Evolutionary conservation across 2,888 invertebrate genomes (phyloP).

Genomic region (Ryuthela nishihirai): DNA sequence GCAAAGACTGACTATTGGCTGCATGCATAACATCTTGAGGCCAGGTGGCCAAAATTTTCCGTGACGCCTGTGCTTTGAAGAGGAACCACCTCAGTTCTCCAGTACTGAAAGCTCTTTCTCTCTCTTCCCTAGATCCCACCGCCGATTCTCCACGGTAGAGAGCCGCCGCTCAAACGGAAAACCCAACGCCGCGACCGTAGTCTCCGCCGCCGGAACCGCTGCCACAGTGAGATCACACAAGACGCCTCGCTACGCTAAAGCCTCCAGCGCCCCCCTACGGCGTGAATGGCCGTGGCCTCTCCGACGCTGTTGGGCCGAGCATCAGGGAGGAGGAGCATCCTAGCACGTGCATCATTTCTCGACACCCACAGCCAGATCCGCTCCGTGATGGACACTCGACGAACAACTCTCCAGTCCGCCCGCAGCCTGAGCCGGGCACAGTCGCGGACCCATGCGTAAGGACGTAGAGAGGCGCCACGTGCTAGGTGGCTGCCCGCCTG

Average conservation of each 20-base stretch:
- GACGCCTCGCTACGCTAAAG: constrained; percentile 3
- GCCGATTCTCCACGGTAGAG: constrained; percentile 23
- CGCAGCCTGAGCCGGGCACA: too few relatives aligned
- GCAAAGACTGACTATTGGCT: too few relatives aligned
- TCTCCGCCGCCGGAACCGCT: not conserved
- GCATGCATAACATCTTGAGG: too few relatives aligned
- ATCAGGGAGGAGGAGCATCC: constrained; percentile 16
- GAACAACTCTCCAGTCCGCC: too few relatives aligned
- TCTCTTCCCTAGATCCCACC: constrained; percentile 3
- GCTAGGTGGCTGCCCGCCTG: too few relatives aligned
- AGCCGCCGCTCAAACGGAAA: constrained; percentile 2
- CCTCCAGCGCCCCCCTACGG: constrained; percentile 10
- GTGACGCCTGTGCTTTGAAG: constrained; percentile 10
- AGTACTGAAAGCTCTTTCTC: constrained; percentile 7
- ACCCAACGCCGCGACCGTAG: not conserved
- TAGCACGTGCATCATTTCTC: too few relatives aligned
- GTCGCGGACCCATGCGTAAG: too few relatives aligned
- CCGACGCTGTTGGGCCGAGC: constrained; percentile 4
- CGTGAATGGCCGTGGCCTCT: constrained; percentile 15
- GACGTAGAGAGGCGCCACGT: too few relatives aligned
- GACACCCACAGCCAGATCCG: too few relatives aligned
- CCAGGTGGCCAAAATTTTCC: constrained; percentile 27
- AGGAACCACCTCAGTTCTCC: not conserved
- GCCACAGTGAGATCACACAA: not conserved
- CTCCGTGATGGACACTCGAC: too few relatives aligned